Percentiles rank a stretch among this genome's conserved stretches.
Conservation (phyloP, 92 coral and sea anemone genomes). For the Palythoa caribaeorum region DNA sequence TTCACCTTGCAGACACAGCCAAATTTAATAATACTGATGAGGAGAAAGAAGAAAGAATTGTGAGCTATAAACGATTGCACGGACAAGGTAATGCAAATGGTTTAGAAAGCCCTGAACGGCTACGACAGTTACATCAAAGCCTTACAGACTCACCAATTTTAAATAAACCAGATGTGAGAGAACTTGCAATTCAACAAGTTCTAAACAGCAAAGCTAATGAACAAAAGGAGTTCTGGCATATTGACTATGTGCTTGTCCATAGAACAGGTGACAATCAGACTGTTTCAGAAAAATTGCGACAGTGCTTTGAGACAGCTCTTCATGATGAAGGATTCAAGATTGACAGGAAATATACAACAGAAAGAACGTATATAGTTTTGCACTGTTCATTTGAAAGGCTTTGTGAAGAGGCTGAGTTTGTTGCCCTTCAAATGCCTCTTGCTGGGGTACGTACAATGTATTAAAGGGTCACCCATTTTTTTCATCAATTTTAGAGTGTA, state of each 20-base stretch:
- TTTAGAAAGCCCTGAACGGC: conserved; percentile 56
- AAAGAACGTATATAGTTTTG: conserved; percentile 79
- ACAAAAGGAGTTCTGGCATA: conserved; percentile 66
- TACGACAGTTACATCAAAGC: conserved; percentile 48
- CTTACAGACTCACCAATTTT: conserved; percentile 15
- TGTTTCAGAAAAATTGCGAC: conserved; percentile 73
- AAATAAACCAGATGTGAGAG: conserved; percentile 76
- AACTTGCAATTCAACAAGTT: conserved; percentile 86
- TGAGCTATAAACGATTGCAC: conserved; percentile 29
- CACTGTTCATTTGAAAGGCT: conserved; percentile 95
- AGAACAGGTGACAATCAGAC: conserved; percentile 76
- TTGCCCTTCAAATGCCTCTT: conserved; percentile 89
- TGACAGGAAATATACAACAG: conserved; percentile 79
- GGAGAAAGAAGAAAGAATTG: conserved; percentile 18
- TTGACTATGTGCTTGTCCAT: conserved; percentile 87
- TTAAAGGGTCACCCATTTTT: background rate
- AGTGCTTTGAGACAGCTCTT: conserved; percentile 76
- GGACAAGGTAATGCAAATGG: conserved; percentile 24
- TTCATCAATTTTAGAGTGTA: background rate
- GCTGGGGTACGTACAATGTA: conserved; percentile 79
- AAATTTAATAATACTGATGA: conserved; percentile 22
- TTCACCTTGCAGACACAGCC: background rate
- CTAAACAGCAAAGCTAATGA: conserved; percentile 55
- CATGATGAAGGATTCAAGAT: conserved; percentile 79
- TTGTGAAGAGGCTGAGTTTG: conserved; percentile 95